Evolutionary conservation across 2,888 invertebrate genomes (phyloP), one percentile per base, ranked within the genome.

Genomic region (Augiades crinisus): DNA sequence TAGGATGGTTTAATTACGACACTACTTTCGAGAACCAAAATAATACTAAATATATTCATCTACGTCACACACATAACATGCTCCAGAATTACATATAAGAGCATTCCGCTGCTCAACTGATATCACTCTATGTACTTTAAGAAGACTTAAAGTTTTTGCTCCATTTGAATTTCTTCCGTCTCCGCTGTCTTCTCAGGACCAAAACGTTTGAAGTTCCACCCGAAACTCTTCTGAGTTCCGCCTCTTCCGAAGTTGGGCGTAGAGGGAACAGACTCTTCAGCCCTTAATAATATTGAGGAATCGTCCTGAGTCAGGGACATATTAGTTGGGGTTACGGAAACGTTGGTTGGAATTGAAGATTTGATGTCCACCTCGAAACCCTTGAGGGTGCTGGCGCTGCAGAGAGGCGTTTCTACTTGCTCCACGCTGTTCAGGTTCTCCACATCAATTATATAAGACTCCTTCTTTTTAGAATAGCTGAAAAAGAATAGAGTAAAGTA

Each of bases 381-480:
- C 34, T 85, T 84, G 7, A 95, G 88, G 33, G 94, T 92, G 57
- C 92, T 91, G 0, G 96, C 96, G 61, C 95, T 95, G 78, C 95
- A 96, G 1, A 95, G 90, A 0, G 96, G 96, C 0, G 95, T 94
- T 41, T 64, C 91, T 0, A 94, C 91, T 62, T 92, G 92, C 59
- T 92, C 92, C 0, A 93, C 93, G 13, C 90, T 88, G 70, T 95
- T 91, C 41, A 95, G 91, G 49, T 91, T 84, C 8, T 92, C 91
- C 27, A 91, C 87, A 63, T 94, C 93, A 1, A 95, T 92, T 1
- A 82, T 69, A 68, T 93, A 94, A 8, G 89, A 79, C 54, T 91
- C 90, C 0, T 88, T 69, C 45, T 91, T 88, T 58, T 92, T 91
- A 54, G 90, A 91, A 68, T 93, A 92, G 49, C 90, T 92, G 70